Percentiles rank a stretch among this genome's conserved stretches.
Evolutionary conservation across 2,113 vertebrate species (phyloP).

Genomic region (Martes martes): DNA sequence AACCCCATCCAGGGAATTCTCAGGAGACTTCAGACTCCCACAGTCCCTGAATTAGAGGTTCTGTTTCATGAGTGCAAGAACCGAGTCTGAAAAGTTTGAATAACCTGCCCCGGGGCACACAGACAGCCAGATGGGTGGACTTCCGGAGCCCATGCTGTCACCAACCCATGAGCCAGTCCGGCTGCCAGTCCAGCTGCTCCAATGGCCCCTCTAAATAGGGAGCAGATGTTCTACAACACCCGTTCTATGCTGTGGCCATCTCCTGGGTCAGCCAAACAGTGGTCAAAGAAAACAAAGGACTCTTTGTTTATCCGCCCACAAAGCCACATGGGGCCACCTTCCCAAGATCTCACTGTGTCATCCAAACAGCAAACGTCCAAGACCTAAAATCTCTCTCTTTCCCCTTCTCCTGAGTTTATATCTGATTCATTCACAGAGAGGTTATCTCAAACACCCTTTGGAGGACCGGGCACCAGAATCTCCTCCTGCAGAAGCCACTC

Average conservation of each 20-base stretch:
- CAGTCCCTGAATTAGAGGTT: not conserved
- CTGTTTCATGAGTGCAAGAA: not conserved
- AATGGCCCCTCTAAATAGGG: not conserved
- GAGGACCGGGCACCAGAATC: accelerated
- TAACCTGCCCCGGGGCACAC: accelerated
- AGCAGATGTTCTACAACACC: constrained; percentile 75
- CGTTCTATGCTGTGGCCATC: not conserved
- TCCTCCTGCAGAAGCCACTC: not conserved
- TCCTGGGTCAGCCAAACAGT: not conserved
- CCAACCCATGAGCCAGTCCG: not conserved
- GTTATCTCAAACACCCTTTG: not conserved
- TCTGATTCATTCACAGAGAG: not conserved
- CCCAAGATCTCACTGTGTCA: not conserved
- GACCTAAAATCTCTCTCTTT: not conserved
- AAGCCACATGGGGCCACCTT: not conserved
- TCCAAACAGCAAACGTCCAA: not conserved
- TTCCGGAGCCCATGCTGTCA: not conserved
- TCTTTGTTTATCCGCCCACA: not conserved
- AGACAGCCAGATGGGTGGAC: not conserved
- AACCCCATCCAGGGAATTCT: not conserved
- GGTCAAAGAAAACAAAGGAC: constrained; percentile 40
- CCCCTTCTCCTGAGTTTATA: not conserved
- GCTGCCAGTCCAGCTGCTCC: constrained; percentile 71
- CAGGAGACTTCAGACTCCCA: not conserved
- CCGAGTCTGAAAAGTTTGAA: not conserved